Evolutionary conservation across 1,140 invertebrate species (phyloP).

Genomic region (Temnothorax longispinosus): DNA sequence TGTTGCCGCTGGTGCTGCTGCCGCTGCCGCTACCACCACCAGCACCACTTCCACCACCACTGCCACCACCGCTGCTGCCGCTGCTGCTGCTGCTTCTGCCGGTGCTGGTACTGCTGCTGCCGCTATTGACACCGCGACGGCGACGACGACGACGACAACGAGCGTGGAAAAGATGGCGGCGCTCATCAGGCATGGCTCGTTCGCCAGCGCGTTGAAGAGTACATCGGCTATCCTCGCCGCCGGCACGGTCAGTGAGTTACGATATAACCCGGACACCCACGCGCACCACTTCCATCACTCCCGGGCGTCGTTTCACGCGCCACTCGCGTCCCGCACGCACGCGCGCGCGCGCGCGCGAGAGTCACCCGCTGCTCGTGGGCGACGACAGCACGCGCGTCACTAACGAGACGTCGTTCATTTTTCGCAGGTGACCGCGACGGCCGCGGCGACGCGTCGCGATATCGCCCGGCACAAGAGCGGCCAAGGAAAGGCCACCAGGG

Average conservation of each 20-base stretch:
- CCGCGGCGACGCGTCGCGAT: slow-evolving; percentile 38
- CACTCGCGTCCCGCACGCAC: neutral
- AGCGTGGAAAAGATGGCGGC: slow-evolving; percentile 86
- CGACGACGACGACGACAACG: slow-evolving; percentile 60
- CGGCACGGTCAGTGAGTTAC: slow-evolving; percentile 74
- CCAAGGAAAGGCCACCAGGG: too few species aligned
- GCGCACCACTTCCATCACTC: slow-evolving; percentile 24
- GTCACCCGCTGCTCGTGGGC: neutral
- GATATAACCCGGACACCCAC: neutral
- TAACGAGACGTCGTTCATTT: slow-evolving; percentile 61
- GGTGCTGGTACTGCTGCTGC: neutral
- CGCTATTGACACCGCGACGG: slow-evolving; percentile 22
- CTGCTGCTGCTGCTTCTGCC: neutral
- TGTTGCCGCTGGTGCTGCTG: slow-evolving; percentile 72
- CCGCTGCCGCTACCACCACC: neutral
- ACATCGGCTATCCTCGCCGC: slow-evolving; percentile 53
- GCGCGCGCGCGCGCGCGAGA: too few species aligned
- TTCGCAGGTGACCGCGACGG: slow-evolving; percentile 34
- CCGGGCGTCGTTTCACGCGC: neutral
- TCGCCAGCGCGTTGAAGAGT: slow-evolving; percentile 64
- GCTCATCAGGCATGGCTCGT: slow-evolving; percentile 87
- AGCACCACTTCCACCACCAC: neutral
- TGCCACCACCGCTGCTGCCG: neutral
- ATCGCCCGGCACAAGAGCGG: slow-evolving; percentile 60
- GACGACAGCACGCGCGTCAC: neutral